Conservation (phyloP, 2,113 vertebrate genomes). For the Nipponia nippon region DNA sequence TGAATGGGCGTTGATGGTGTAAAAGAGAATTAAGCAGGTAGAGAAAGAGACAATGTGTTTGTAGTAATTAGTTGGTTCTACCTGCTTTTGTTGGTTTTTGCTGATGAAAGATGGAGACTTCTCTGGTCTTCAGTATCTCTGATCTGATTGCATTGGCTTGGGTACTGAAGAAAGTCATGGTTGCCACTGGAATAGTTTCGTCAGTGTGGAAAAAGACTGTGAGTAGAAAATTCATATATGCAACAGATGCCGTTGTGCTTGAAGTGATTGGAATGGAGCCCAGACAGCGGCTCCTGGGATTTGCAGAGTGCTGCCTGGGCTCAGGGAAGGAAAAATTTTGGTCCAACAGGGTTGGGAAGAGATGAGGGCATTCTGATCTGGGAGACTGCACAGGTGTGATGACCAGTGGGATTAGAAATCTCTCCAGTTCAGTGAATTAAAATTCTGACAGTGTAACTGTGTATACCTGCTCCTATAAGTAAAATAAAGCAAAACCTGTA, state of each 20-base stretch:
- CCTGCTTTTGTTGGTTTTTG: neutral
- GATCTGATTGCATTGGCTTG: neutral
- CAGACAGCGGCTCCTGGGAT: neutral
- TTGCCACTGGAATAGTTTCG: neutral
- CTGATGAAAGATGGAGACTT: neutral
- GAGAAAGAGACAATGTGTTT: neutral
- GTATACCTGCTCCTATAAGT: neutral
- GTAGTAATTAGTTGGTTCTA: neutral
- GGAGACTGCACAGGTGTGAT: accelerated
- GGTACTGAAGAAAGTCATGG: neutral
- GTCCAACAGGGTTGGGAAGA: neutral
- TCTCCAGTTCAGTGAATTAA: neutral
- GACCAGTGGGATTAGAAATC: too few species aligned
- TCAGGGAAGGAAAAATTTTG: neutral
- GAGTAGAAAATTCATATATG: neutral
- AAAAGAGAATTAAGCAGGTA: neutral
- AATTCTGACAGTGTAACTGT: accelerated
- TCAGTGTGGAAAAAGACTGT: neutral
- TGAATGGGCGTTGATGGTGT: neutral
- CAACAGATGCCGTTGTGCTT: neutral
- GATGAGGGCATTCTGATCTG: neutral
- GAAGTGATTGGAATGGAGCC: neutral
- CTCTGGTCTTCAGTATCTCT: neutral
- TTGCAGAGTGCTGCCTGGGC: accelerated
- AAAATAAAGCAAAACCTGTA: neutral